Percentiles rank a stretch among this genome's conserved stretches.
These are phyloP conservation scores for Lysiphlebus fabarum DNA, from an alignment of 1,140 invertebrate species.

Conservation along the genomic window DNA sequence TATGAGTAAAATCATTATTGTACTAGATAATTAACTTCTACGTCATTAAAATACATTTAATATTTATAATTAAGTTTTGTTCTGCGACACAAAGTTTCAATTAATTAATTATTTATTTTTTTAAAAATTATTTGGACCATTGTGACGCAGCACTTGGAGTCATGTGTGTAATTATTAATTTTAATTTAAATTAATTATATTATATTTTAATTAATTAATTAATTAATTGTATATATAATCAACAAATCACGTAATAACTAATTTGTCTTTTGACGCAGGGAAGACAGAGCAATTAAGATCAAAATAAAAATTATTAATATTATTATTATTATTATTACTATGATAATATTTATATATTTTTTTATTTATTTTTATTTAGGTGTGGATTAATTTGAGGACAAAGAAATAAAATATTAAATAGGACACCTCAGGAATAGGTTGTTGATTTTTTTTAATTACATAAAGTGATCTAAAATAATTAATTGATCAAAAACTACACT, in stretches of 20 bases:
- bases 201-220: constrained; percentile 2
- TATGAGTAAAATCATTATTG: constrained; percentile 21
- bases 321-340: not conserved
- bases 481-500: too few relatives aligned
- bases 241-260: constrained; percentile 53
- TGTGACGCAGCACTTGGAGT: constrained; percentile 17
- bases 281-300: constrained; percentile 48
- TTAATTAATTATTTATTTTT: constrained; percentile 1
- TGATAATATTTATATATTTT: constrained; percentile 9
- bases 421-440: not conserved
- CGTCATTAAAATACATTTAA: constrained; percentile 25
- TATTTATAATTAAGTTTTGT: constrained; percentile 19
- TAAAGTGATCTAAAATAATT: too few relatives aligned
- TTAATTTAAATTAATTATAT: not conserved
- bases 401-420: not conserved
- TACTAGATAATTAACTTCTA: constrained; percentile 21
- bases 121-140: constrained; percentile 9
- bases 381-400: not conserved
- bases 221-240: constrained; percentile 42
- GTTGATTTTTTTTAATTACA: constrained; percentile 3
- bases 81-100: constrained; percentile 23
- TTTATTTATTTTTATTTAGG: constrained; percentile 11
- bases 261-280: constrained; percentile 54
- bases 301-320: not conserved
- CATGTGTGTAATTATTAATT: constrained; percentile 15